Percentiles rank a stretch among this genome's conserved stretches.
These are phyloP conservation scores for Stenodema calcarata DNA, from an alignment of 2,888 invertebrate species.

Conservation along the genomic window DNA sequence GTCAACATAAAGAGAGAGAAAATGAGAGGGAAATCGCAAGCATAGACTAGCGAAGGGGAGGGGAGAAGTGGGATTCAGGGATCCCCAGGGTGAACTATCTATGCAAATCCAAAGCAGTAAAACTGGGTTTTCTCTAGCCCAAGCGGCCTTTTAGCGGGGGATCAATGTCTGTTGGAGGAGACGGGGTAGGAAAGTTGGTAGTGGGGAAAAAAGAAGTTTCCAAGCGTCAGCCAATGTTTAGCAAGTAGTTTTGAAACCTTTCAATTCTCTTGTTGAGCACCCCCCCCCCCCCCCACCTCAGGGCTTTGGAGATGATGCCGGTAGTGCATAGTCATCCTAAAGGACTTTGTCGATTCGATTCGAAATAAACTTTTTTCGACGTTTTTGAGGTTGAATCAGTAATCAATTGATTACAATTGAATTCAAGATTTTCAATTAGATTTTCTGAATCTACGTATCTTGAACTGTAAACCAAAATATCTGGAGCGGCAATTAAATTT, in stretches of 20 bases:
- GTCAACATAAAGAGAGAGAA: not conserved
- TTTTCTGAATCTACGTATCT: too few species aligned
- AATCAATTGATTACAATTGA: too few species aligned
- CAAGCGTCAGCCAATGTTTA: slow-evolving; percentile 3
- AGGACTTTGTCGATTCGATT: too few species aligned
- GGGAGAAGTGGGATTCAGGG: not conserved
- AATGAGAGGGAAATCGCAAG: slow-evolving; percentile 13
- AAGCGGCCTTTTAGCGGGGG: slow-evolving; percentile 24
- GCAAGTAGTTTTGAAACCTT: slow-evolving; percentile 33
- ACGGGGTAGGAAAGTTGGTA: not conserved
- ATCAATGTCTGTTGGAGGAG: slow-evolving; percentile 7
- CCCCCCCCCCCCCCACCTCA: not conserved
- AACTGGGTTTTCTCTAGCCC: slow-evolving; percentile 21
- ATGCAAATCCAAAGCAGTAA: slow-evolving; percentile 29
- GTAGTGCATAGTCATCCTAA: too few species aligned
- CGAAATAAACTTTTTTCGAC: too few species aligned
- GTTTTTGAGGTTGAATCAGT: too few species aligned
- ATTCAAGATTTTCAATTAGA: too few species aligned
- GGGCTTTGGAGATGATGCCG: too few species aligned
- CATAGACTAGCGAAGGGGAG: not conserved
- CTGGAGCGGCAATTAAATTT: too few species aligned
- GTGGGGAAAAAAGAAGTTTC: not conserved
- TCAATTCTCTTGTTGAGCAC: slow-evolving; percentile 15
- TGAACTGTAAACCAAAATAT: too few species aligned
- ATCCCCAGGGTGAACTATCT: slow-evolving; percentile 25